A percentile compares a stretch with the other conserved stretches of the same genome.
Evolutionary conservation across 2,797 vertebrate genomes (phyloP).

Genomic region (Helostoma temminkii): DNA sequence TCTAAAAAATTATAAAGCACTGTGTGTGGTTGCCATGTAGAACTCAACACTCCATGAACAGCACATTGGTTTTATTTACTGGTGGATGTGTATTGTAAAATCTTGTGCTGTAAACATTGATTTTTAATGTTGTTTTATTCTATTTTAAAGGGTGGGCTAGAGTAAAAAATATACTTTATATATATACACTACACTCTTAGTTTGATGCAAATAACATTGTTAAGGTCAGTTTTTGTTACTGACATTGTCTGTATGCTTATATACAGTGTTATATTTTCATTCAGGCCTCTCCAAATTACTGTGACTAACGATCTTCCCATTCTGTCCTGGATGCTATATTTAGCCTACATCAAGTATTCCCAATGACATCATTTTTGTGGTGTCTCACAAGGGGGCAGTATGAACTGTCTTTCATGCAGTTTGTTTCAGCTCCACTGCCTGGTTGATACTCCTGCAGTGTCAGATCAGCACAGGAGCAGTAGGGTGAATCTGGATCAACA

Average conservation of each 20-base stretch:
- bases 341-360: constrained; percentile 59
- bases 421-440: constrained; percentile 29
- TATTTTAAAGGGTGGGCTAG: no score
- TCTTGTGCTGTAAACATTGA: background rate
- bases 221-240: background rate
- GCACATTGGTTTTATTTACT: background rate
- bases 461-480: no score
- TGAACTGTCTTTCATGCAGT: constrained; percentile 43
- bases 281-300: constrained; percentile 16
- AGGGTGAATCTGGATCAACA: background rate
- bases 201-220: constrained; percentile 1
- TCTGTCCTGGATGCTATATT: constrained; percentile 60
- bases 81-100: background rate
- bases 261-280: constrained; percentile 17
- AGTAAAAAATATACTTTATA: no score
- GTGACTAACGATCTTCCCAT: constrained; percentile 33
- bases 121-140: no score
- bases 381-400: constrained; percentile 77
- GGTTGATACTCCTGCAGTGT: constrained; percentile 3
- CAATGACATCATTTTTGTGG: constrained; percentile 61
- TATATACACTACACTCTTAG: background rate
- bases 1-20: no score
- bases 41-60: background rate
- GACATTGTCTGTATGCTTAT: background rate
- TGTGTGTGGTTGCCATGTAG: background rate